phyloP scores from a whole-genome alignment of 2,888 invertebrate species.

The Julus scanicus region DNA sequence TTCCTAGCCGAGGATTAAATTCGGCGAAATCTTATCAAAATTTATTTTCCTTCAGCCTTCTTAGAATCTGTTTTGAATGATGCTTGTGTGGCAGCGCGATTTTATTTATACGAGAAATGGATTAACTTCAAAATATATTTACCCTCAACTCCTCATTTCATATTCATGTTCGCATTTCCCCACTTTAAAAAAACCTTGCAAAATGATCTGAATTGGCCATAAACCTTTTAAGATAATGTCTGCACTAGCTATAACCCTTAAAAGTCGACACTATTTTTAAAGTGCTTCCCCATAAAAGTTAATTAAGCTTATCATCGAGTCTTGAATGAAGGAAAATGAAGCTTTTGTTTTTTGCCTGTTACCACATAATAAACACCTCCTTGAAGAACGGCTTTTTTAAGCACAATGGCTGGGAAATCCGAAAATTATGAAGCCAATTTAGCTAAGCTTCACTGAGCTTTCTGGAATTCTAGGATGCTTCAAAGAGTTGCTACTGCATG shows the following conservation, averaged over 20 bases:
- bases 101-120: conserved; percentile 30
- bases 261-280: conserved; percentile 19
- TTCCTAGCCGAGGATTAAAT: background rate
- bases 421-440: conserved; percentile 7
- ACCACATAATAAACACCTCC: background rate
- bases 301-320: conserved; percentile 22
- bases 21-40: conserved; percentile 21
- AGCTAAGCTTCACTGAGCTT: background rate
- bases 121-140: conserved; percentile 30
- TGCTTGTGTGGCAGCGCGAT: conserved; percentile 9
- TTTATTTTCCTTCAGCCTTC: conserved; percentile 12
- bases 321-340: background rate
- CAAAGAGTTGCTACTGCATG: background rate
- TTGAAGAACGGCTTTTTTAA: background rate
- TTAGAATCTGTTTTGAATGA: background rate
- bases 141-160: background rate
- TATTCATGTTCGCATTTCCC: conserved; percentile 17
- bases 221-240: conserved; percentile 31
- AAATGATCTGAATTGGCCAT: conserved; percentile 9
- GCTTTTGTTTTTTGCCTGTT: background rate
- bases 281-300: conserved; percentile 18
- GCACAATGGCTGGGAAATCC: conserved; percentile 17
- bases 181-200: conserved; percentile 16
- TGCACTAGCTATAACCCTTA: conserved; percentile 21
- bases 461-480: background rate